phyloP scores from a whole-genome alignment of 2,888 invertebrate genomes.

The Phortica magna region DNA sequence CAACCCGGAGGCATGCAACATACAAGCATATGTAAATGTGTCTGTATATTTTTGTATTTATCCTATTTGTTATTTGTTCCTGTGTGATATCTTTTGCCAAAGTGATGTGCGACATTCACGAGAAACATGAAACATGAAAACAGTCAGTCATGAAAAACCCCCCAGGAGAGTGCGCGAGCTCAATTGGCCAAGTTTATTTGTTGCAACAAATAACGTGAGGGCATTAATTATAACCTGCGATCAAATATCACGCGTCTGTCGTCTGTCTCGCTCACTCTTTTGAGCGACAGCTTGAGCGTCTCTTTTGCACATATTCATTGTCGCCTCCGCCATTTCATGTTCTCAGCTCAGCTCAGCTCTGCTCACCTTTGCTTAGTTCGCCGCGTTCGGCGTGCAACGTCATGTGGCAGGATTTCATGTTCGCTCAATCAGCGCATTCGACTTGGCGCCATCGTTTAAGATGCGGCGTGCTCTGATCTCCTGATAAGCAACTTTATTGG shows the following conservation, averaged over 20 bases:
- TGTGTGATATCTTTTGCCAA: not conserved
- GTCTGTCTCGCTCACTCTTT: conserved; percentile 9
- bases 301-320: not conserved
- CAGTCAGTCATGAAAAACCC: conserved; percentile 5
- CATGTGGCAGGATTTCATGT: conserved; percentile 49
- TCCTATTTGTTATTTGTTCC: conserved; percentile 15
- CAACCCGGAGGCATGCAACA: conserved; percentile 5
- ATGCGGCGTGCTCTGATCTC: conserved; percentile 77
- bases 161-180: not conserved
- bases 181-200: conserved; percentile 61
- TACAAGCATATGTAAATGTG: not conserved
- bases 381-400: not conserved
- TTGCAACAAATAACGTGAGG: conserved; percentile 67
- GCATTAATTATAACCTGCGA: conserved; percentile 61
- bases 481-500: conserved; percentile 70
- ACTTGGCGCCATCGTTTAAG: conserved; percentile 78
- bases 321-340: not conserved
- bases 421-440: conserved; percentile 74
- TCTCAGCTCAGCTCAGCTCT: not conserved
- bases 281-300: not conserved
- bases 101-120: conserved; percentile 23
- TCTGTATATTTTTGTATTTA: not conserved
- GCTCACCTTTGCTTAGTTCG: conserved; percentile 40
- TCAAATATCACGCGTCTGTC: conserved; percentile 21
- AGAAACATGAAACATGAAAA: conserved; percentile 11